Base-by-base conservation (phyloP, 2,888 invertebrate genomes). In the Chouioia cunea region DNA sequence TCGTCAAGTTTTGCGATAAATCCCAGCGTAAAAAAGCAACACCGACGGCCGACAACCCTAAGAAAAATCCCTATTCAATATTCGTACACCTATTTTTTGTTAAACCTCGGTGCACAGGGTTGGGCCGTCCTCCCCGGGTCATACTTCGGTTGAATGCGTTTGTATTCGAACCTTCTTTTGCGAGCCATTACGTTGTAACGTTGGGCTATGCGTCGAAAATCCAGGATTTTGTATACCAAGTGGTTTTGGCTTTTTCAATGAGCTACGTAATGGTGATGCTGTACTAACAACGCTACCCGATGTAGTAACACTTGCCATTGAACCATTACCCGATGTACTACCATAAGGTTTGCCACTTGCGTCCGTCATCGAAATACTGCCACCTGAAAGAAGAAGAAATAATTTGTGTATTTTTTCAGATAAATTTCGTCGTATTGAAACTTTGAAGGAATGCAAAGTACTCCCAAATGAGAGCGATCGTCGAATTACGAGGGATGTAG, bases 81-180 rank as follows among this genome's bases (percentile, higher is more conserved):
- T 36, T 36, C 6, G 36, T 10, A 36, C 36, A 36, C 10, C 36
- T 36, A n/a, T n/a, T n/a, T n/a, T n/a, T n/a, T n/a, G n/a, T n/a
- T n/a, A 36, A 36, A 36, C 36, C 36, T 36, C 36, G 36, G 36
- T 36, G 36, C 36, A 36, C 36, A 36, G 36, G 36, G 36, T 36
- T 12, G 36, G 36, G 36, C 36, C 36, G 36, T 36, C 36, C 36
- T 36, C 36, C 6, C 36, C 36, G 36, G 48, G 10, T 86, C 87
- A 95, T 74, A 96, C 96, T 85, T 95, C 95, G 52, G 96, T 96
- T 82, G 95, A 95, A 83, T 95, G 95, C 47, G 96, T 95, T 83
- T 96, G 95, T 85, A 96, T 96, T 74, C 96, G 90, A 71, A 96
- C 96, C 87, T 96, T 95, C 85, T 96, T 96, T 81, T 94, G 92